Conservation (phyloP, 1,140 invertebrate genomes). For the Drosophila carrolli region DNA sequence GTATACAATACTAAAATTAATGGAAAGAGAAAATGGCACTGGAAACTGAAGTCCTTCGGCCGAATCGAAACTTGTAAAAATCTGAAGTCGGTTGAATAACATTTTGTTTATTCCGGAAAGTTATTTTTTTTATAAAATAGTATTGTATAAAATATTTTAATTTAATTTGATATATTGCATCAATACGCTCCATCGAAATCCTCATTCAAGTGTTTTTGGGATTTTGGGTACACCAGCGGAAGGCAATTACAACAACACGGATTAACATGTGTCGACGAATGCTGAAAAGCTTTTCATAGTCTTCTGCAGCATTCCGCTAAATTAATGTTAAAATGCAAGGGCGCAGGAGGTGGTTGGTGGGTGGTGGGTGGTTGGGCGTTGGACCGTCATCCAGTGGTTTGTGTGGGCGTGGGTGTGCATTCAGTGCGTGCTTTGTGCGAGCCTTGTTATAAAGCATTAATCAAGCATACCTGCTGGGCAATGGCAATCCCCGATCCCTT, state of each 20-base stretch:
- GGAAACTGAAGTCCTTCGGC: no score
- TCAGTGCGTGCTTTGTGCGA: constrained; percentile 35
- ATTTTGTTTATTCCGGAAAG: no score
- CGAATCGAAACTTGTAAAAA: no score
- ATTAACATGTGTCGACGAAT: constrained; percentile 75
- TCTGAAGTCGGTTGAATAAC: no score
- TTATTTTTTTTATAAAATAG: no score
- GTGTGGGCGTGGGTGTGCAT: constrained; percentile 37
- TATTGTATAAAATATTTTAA: background rate
- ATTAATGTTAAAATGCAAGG: constrained; percentile 79
- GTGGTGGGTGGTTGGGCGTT: background rate
- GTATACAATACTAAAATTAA: no score
- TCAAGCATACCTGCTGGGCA: constrained; percentile 81
- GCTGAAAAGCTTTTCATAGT: constrained; percentile 65
- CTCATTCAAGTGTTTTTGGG: constrained; percentile 1
- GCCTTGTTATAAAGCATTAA: constrained; percentile 80
- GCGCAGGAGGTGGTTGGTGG: constrained; percentile 21
- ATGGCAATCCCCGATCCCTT: constrained; percentile 1
- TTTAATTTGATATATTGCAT: background rate
- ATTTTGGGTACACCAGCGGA: constrained; percentile 2
- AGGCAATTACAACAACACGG: constrained; percentile 47
- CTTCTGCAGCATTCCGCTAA: constrained; percentile 71
- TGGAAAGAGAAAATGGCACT: no score
- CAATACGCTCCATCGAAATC: background rate
- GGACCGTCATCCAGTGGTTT: constrained; percentile 46